These are phyloP conservation scores for Turritopsis rubra DNA, from an alignment of 30 jellyfish, hydroid and myxozoan species.

Conservation along the genomic window DNA sequence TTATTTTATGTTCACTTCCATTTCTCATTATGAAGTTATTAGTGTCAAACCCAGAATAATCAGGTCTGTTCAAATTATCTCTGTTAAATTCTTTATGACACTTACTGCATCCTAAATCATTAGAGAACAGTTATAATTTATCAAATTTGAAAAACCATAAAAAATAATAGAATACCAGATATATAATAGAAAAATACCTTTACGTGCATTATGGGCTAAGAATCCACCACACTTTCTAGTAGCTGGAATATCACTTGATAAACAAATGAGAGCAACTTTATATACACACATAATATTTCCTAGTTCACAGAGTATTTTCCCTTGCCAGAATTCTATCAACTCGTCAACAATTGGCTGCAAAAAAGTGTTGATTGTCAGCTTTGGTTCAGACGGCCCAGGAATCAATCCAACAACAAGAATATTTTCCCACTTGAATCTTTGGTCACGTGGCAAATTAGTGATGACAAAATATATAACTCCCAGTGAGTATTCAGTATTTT, in stretches of 20 bases:
- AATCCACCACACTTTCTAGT: background rate
- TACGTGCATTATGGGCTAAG: background rate
- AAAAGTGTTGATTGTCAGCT: background rate
- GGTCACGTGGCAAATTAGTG: conserved; percentile 8
- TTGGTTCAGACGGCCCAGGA: background rate
- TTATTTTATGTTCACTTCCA: background rate
- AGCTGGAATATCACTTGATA: background rate
- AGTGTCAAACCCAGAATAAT: background rate
- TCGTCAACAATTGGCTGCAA: background rate
- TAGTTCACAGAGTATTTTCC: background rate
- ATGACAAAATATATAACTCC: background rate
- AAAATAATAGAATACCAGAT: background rate
- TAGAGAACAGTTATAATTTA: too few species aligned
- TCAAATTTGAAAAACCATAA: background rate
- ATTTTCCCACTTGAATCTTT: conserved; percentile 8
- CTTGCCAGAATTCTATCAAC: background rate
- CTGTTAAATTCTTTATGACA: background rate
- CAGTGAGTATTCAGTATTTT: background rate
- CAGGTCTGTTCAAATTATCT: background rate
- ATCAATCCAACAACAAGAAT: background rate
- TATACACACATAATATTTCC: background rate
- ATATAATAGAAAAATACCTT: background rate
- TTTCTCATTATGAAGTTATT: background rate
- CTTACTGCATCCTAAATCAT: conserved; percentile 5
- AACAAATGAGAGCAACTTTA: background rate